Conservation (phyloP, 2,113 vertebrate species). For the Acrocephalus arundinaceus region DNA sequence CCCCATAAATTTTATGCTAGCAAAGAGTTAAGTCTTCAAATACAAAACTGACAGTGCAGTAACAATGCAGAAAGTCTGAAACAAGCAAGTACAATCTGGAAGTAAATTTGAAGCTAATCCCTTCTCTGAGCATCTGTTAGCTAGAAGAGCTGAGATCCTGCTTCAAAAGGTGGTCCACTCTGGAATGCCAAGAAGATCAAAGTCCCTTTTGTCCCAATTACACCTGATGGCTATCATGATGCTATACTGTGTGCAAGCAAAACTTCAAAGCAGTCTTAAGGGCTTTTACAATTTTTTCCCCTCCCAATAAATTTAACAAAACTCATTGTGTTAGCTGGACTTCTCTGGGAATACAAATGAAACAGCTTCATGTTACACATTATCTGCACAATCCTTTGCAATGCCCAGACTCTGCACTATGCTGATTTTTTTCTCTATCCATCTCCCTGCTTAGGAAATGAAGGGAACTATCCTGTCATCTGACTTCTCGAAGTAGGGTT, state of each 20-base stretch:
- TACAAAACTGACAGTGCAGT: neutral
- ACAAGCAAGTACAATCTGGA: neutral
- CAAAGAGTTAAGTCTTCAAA: neutral
- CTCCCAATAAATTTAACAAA: constrained; percentile 9
- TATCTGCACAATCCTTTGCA: neutral
- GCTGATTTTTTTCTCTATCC: neutral
- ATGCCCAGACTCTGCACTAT: neutral
- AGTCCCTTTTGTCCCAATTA: constrained; percentile 15
- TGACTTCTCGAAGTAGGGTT: neutral
- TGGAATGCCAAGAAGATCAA: constrained; percentile 23
- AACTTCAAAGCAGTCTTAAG: constrained; percentile 47
- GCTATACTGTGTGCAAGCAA: neutral
- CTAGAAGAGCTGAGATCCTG: neutral
- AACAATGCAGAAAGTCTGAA: neutral
- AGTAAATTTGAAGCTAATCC: constrained; percentile 22
- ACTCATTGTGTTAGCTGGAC: neutral
- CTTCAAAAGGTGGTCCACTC: neutral
- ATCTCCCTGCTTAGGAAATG: neutral
- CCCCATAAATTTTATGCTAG: neutral
- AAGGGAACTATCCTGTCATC: neutral
- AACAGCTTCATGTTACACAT: neutral
- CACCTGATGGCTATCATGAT: constrained; percentile 9
- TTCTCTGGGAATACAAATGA: constrained; percentile 16
- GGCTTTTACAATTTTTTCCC: neutral
- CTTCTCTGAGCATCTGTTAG: neutral